Evolutionary conservation across 1,140 invertebrate genomes (phyloP).

Genomic region (Rhyzopertha dominica): DNA sequence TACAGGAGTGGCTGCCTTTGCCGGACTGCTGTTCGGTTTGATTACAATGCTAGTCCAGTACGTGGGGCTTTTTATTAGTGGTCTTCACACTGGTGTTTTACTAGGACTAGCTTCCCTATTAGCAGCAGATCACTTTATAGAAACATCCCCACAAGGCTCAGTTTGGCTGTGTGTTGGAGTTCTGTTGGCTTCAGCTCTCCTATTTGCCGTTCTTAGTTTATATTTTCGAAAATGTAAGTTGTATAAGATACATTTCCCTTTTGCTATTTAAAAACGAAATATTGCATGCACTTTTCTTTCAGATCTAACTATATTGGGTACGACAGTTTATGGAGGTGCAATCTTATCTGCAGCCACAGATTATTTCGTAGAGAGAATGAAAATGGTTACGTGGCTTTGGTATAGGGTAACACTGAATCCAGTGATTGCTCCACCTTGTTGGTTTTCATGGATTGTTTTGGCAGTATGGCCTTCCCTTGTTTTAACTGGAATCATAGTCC

Average conservation of each 20-base stretch:
- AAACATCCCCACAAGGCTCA: conserved; percentile 46
- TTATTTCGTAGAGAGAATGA: conserved; percentile 70
- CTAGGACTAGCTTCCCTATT: conserved; percentile 57
- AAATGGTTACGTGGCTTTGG: conserved; percentile 66
- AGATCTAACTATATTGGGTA: conserved; percentile 70
- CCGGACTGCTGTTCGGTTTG: conserved; percentile 71
- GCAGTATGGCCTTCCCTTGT: conserved; percentile 68
- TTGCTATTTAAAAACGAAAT: background rate
- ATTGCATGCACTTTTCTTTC: conserved; percentile 36
- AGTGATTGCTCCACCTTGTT: conserved; percentile 56
- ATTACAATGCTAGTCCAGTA: conserved; percentile 80
- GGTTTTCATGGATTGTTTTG: conserved; percentile 71
- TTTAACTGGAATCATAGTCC: conserved; percentile 61
- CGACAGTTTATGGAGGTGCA: conserved; percentile 69
- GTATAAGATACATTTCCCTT: background rate
- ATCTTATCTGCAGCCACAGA: conserved; percentile 66
- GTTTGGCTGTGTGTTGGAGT: conserved; percentile 67
- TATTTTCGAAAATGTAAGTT: conserved; percentile 65
- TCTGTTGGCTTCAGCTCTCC: conserved; percentile 60
- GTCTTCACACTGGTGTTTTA: conserved; percentile 72
- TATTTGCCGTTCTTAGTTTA: conserved; percentile 67
- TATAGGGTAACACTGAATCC: conserved; percentile 50
- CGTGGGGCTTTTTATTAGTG: conserved; percentile 76
- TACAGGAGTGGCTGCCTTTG: conserved; percentile 63
- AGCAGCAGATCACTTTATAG: conserved; percentile 52